Percentiles rank a stretch among this genome's conserved stretches.
Evolutionary conservation across 2,888 invertebrate species (phyloP).

Genomic region (Thymelicus acteon): DNA sequence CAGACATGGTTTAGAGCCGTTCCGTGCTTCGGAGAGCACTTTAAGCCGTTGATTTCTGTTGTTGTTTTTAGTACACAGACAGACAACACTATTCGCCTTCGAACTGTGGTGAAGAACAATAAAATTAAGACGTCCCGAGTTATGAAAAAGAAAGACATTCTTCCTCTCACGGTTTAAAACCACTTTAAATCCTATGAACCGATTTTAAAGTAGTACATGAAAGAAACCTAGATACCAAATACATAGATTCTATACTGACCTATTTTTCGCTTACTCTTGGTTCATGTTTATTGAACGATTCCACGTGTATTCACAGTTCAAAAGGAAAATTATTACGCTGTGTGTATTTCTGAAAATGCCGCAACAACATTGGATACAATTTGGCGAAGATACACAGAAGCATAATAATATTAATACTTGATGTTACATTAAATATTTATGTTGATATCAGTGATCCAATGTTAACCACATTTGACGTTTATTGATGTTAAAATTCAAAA

Average conservation of each 20-base stretch:
- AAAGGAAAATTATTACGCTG: neutral
- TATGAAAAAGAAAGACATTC: neutral
- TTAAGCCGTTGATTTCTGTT: too few relatives aligned
- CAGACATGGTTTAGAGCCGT: too few relatives aligned
- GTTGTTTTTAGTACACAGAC: too few relatives aligned
- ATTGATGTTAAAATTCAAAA: too few relatives aligned
- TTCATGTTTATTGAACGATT: conserved; percentile 26
- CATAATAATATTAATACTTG: neutral
- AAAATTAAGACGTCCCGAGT: neutral
- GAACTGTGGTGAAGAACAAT: too few relatives aligned
- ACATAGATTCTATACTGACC: conserved; percentile 31
- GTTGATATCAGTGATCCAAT: conserved; percentile 9
- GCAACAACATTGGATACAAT: neutral
- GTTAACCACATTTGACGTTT: too few relatives aligned
- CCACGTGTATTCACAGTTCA: conserved; percentile 14
- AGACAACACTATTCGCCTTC: too few relatives aligned
- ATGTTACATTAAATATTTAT: conserved; percentile 10
- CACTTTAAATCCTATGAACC: conserved; percentile 18
- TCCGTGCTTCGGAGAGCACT: too few relatives aligned
- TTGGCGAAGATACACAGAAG: neutral
- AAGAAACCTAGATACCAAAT: conserved; percentile 27
- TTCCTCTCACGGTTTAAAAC: conserved; percentile 38
- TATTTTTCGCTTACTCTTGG: conserved; percentile 20
- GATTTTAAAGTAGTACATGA: conserved; percentile 19
- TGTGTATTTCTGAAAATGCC: conserved; percentile 1